A percentile compares a stretch with the other conserved stretches of the same genome.
Evolutionary conservation across 2,888 invertebrate genomes (phyloP).

Genomic region (Synergus umbraculus): DNA sequence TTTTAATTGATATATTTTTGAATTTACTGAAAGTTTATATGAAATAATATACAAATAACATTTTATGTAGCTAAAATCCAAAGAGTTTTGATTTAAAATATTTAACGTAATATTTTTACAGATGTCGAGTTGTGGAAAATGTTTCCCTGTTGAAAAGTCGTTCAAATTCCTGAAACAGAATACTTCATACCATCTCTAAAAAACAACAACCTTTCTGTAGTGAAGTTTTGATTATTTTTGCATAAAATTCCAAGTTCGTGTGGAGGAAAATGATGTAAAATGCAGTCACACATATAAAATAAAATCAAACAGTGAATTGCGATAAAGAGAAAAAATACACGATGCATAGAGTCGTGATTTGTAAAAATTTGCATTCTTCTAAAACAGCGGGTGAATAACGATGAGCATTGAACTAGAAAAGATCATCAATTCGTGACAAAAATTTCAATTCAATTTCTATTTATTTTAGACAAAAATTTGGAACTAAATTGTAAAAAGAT

Average conservation of each 20-base stretch:
- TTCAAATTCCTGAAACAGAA: background rate
- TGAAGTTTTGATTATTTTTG: background rate
- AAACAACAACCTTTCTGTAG: background rate
- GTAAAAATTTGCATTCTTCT: slow-evolving; percentile 26
- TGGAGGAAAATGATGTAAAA: background rate
- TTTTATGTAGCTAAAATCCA: too few relatives aligned
- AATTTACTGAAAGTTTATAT: too few relatives aligned
- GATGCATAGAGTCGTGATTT: background rate
- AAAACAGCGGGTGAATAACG: slow-evolving; percentile 22
- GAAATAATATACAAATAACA: too few relatives aligned
- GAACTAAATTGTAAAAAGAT: background rate
- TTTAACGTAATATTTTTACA: too few relatives aligned
- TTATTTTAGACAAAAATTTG: background rate
- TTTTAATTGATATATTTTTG: too few relatives aligned
- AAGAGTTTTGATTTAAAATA: background rate
- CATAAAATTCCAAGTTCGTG: background rate
- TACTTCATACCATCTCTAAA: background rate
- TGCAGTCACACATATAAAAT: background rate
- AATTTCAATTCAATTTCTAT: background rate
- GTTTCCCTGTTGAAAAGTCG: background rate
- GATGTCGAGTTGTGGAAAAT: background rate
- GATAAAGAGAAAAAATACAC: background rate
- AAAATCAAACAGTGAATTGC: background rate
- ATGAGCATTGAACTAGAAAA: slow-evolving; percentile 13
- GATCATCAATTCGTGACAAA: slow-evolving; percentile 2